Conservation (phyloP, 2,113 vertebrate species). For the Rhinolophus ferrumequinum region DNA sequence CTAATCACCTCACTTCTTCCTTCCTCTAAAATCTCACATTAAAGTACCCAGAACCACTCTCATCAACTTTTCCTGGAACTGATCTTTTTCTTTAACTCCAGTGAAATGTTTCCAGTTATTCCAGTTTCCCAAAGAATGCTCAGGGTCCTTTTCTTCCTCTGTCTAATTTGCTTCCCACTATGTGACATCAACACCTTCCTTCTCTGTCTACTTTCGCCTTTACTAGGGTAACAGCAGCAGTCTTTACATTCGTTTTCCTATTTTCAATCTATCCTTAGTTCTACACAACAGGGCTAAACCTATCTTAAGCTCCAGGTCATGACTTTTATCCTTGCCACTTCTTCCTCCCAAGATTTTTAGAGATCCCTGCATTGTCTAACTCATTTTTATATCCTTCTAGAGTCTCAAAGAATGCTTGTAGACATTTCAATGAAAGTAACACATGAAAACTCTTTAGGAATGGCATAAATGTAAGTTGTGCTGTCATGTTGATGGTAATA, state of each 20-base stretch:
- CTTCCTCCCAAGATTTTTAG: background rate
- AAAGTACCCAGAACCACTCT: background rate
- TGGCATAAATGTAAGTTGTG: background rate
- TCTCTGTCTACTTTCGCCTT: background rate
- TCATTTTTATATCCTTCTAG: conserved; percentile 7
- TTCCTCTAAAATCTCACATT: background rate
- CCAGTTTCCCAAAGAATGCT: conserved; percentile 12
- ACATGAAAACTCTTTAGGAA: background rate
- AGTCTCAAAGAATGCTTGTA: background rate
- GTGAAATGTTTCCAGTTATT: background rate
- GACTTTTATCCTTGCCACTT: conserved; percentile 21
- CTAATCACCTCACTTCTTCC: background rate
- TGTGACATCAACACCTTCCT: background rate
- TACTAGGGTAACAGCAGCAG: background rate
- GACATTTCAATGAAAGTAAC: background rate
- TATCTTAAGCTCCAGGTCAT: background rate
- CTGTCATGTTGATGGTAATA: background rate
- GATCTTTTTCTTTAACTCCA: background rate
- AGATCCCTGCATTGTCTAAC: background rate
- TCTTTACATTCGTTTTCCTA: background rate
- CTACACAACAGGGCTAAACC: background rate
- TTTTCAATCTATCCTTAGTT: background rate
- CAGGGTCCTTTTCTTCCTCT: background rate
- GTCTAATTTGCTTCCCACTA: background rate
- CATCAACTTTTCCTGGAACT: background rate